Evolutionary conservation across 2,113 vertebrate genomes (phyloP).

Genomic region (Meleagris gallopavo): DNA sequence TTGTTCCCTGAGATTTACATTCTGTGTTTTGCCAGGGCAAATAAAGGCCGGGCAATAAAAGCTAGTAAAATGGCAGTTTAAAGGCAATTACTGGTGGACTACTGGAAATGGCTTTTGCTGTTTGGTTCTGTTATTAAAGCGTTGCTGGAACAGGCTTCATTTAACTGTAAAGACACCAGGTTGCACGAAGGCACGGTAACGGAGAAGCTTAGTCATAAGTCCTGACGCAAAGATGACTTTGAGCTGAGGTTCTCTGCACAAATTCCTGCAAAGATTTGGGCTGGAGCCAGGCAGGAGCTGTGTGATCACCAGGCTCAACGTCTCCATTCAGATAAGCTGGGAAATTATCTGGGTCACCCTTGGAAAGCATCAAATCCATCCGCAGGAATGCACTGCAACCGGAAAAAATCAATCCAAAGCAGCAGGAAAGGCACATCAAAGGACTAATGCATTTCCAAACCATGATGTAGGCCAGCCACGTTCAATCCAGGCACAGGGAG

Average conservation of each 20-base stretch:
- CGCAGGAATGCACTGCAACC: background rate
- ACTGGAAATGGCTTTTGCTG: background rate
- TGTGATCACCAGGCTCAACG: background rate
- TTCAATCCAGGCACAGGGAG: too few relatives aligned
- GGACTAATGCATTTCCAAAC: background rate
- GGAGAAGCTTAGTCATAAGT: conserved; percentile 14
- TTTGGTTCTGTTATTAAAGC: background rate
- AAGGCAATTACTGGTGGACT: conserved; percentile 14
- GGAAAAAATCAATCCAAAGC: background rate
- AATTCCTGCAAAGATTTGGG: background rate
- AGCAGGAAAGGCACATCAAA: background rate
- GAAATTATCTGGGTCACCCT: background rate
- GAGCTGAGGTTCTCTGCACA: background rate
- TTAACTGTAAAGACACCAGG: background rate
- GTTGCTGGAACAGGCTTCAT: background rate
- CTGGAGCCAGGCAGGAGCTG: background rate
- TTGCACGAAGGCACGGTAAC: background rate
- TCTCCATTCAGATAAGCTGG: background rate
- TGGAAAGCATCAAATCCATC: background rate
- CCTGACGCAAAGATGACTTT: background rate
- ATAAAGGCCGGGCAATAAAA: background rate
- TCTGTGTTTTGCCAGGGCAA: background rate
- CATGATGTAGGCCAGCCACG: background rate
- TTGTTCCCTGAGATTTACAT: background rate
- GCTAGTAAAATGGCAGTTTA: background rate